Evolutionary conservation across 2,113 vertebrate species (phyloP), one percentile per base, ranked within the genome.

Genomic region (Trogon surrucura): DNA sequence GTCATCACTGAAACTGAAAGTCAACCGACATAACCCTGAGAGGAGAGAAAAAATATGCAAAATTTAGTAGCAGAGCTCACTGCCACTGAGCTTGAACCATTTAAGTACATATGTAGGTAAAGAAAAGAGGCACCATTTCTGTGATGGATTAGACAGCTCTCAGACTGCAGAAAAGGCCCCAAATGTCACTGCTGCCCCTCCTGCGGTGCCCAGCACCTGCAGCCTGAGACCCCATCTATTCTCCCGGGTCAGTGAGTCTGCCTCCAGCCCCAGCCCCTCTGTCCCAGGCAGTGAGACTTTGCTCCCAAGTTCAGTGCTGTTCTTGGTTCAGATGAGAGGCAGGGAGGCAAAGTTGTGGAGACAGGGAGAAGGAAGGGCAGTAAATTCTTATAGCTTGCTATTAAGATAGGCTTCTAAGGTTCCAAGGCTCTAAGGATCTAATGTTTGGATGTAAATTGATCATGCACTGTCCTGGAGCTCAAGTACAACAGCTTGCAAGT

Each of bases 261-360:
- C 17, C 44, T 9, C 7, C 32, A 60, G 5, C 22, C 16, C 22
- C 3, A 0, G 10, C 14, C 22, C 23, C 0, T 0, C 32, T 50
- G 7, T 29, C 19, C 30, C 27, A 11, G 11, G 26, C 32, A 51
- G 17, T 1, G 21, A 83, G 25, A 34, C 2, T 0, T 18, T 50
- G 4, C 21, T 74, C 21, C n/a, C 0, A 1, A 22, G 21, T 58
- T 65, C 5, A 2, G 22, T 5, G 9, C 17, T 0, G 0, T 60
- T 21, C 21, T 50, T 54, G 16, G 22, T 60, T 72, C 70, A n/a
- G 11, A 16, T 26, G 34, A 73, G 53, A 72, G 6, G 15, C 27
- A 27, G 38, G 21, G 21, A 72, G 20, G n/a, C 11, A 87, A 23
- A 48, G 17, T 26, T 75, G 38, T 17, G 47, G 13, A 71, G 57